phyloP scores from a whole-genome alignment of 2,113 vertebrate species.

The Pomatostomus ruficeps region DNA sequence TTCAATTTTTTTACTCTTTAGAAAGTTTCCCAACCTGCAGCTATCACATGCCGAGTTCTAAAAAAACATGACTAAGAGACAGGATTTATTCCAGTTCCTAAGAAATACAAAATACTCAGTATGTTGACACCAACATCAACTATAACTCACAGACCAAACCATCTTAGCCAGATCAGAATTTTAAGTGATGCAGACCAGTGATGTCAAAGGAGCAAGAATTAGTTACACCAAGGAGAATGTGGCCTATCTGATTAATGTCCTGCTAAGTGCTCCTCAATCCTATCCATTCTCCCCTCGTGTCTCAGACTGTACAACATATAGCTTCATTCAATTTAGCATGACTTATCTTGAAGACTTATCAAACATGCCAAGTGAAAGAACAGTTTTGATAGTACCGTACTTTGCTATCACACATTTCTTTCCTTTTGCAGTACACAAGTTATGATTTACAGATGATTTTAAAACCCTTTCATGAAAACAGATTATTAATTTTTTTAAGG shows the following conservation, averaged over 20 bases:
- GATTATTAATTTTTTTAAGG: not conserved
- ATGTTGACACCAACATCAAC: not conserved
- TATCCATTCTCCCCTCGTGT: not conserved
- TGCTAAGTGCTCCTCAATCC: conserved; percentile 40
- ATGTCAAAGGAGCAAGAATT: conserved; percentile 14
- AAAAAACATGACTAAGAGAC: not conserved
- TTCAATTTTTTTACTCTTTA: not conserved
- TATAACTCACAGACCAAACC: not conserved
- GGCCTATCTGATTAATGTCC: conserved; percentile 8
- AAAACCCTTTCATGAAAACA: not conserved
- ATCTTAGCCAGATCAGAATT: not conserved
- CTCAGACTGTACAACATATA: not conserved
- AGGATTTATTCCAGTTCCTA: not conserved
- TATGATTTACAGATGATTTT: not conserved
- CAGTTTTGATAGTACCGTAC: not conserved
- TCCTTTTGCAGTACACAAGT: not conserved
- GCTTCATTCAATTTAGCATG: not conserved
- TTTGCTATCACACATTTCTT: not conserved
- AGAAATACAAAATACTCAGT: not conserved
- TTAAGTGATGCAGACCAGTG: not conserved
- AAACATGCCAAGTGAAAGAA: not conserved
- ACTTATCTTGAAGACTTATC: not conserved
- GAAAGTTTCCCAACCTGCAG: not conserved
- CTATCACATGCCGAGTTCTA: not conserved
- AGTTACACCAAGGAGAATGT: not conserved